Evolutionary conservation across 2,888 invertebrate species (phyloP).

Genomic region (Pimpla rufipes): DNA sequence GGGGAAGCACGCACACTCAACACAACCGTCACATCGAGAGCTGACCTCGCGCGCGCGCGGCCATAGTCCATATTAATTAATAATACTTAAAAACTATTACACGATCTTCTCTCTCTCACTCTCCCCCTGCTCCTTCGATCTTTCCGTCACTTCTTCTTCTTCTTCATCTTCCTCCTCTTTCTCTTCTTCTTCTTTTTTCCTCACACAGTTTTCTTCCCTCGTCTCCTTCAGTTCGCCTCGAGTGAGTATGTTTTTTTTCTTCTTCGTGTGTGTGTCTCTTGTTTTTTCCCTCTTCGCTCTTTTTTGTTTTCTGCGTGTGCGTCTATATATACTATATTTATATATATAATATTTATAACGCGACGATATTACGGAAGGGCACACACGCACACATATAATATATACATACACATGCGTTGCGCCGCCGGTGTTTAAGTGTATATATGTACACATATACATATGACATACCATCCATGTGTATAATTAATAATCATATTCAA

Average conservation of each 20-base stretch:
- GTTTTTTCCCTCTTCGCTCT: slow-evolving; percentile 21
- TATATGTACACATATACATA: slow-evolving; percentile 84
- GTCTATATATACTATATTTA: slow-evolving; percentile 70
- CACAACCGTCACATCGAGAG: slow-evolving; percentile 85
- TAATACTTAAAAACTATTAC: slow-evolving; percentile 82
- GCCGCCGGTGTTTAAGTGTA: slow-evolving; percentile 76
- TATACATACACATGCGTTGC: slow-evolving; percentile 76
- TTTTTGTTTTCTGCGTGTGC: slow-evolving; percentile 54
- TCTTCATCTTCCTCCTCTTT: slow-evolving; percentile 50
- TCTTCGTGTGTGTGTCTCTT: slow-evolving; percentile 26
- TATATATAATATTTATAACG: slow-evolving; percentile 66
- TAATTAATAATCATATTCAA: slow-evolving; percentile 72
- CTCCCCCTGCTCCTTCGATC: slow-evolving; percentile 58
- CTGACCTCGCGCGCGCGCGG: slow-evolving; percentile 81
- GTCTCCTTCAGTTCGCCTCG: slow-evolving; percentile 51
- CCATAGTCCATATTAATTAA: slow-evolving; percentile 82
- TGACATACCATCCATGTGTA: slow-evolving; percentile 82
- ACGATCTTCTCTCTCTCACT: slow-evolving; percentile 60
- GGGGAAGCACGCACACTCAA: slow-evolving; percentile 84
- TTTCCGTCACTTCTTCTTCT: slow-evolving; percentile 14
- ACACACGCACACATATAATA: slow-evolving; percentile 72
- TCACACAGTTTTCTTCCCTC: slow-evolving; percentile 24
- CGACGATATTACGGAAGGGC: slow-evolving; percentile 62
- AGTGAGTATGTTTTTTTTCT: slow-evolving; percentile 56
- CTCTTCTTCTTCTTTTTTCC: slow-evolving; percentile 60